phyloP scores from a whole-genome alignment of 2,797 vertebrate species.

The Lithobates sylvaticus region DNA sequence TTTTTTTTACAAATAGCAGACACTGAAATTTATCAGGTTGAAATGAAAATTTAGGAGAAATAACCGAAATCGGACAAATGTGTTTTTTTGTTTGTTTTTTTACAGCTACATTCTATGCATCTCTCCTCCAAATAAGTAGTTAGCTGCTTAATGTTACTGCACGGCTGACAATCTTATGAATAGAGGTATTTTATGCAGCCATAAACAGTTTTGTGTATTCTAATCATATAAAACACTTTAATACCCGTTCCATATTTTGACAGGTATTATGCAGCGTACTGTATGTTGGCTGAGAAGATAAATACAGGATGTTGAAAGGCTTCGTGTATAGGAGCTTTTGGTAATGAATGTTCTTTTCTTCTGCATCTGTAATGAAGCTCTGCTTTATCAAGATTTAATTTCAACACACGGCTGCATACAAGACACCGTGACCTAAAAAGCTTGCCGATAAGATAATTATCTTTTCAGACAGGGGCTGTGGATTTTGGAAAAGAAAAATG shows the following conservation, averaged over 20 bases:
- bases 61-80: no score
- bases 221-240: background rate
- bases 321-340: slow-evolving; percentile 3
- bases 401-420: slow-evolving; percentile 15
- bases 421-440: slow-evolving; percentile 42
- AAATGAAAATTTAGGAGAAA: no score
- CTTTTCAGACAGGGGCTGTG: slow-evolving; percentile 13
- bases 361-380: slow-evolving; percentile 40
- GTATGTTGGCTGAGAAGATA: slow-evolving; percentile 5
- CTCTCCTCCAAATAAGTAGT: background rate
- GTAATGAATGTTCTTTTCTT: slow-evolving; percentile 46
- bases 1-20: no score
- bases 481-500: slow-evolving; percentile 9
- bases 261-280: slow-evolving; percentile 13
- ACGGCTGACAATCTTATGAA: background rate
- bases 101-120: no score
- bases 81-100: no score
- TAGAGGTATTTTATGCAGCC: background rate
- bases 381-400: slow-evolving; percentile 53
- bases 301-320: slow-evolving; percentile 19
- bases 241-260: slow-evolving; percentile 11
- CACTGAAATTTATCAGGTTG: no score
- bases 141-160: background rate
- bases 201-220: slow-evolving; percentile 3
- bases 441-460: slow-evolving; percentile 43